phyloP scores from a whole-genome alignment of 2,888 invertebrate genomes.

The Plebejus melissa region DNA sequence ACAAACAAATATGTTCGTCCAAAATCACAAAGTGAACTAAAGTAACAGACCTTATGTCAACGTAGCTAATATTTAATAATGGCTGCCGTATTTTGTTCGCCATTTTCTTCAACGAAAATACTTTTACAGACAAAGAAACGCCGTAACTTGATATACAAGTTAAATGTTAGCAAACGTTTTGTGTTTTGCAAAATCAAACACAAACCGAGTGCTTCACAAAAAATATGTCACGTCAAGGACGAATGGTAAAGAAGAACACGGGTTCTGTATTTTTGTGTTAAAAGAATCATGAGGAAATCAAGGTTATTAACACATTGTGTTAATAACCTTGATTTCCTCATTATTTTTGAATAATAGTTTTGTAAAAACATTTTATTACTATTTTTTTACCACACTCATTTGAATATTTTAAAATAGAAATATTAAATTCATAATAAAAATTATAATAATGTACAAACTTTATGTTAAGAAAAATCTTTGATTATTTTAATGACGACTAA shows the following conservation, averaged over 20 bases:
- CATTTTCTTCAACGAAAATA: constrained; percentile 22
- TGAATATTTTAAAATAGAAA: too few species aligned
- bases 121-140: constrained; percentile 45
- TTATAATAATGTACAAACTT: too few species aligned
- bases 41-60: constrained; percentile 12
- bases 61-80: constrained; percentile 25
- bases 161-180: constrained; percentile 73
- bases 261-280: constrained; percentile 28
- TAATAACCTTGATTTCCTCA: not conserved
- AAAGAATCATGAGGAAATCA: not conserved
- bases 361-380: too few species aligned
- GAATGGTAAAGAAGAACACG: not conserved
- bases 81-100: constrained; percentile 21
- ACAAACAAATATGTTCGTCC: not conserved
- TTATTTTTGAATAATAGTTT: too few species aligned
- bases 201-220: constrained; percentile 69
- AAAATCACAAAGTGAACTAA: constrained; percentile 22
- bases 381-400: too few species aligned
- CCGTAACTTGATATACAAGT: constrained; percentile 68
- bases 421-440: too few species aligned
- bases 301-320: not conserved
- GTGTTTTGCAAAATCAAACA: constrained; percentile 75
- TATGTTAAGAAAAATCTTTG: too few species aligned
- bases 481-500: too few species aligned
- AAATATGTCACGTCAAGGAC: constrained; percentile 19